Base-by-base conservation (phyloP, 2,113 vertebrate genomes). In the Cromileptes altivelis region DNA sequence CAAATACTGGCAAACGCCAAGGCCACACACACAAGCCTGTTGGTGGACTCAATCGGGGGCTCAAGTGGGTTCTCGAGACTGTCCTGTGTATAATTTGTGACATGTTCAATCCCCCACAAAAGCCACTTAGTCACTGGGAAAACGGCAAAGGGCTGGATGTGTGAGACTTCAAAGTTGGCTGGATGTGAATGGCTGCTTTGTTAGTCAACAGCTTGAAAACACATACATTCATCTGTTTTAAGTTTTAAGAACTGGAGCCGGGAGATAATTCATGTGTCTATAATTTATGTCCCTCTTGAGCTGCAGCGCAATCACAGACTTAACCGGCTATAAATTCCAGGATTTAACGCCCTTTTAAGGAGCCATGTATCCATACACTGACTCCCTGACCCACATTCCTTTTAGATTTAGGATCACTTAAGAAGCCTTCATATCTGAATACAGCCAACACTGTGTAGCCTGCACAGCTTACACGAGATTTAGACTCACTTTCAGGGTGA, bases 11-110 rank as follows among this genome's bases (percentile, higher is more conserved):
- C 84, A 67, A 83, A 65, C 56, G 25, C 74, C 50, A 57, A 73
- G 84, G 89, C 91, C 91, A 86, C 88, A 88, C 89, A 81, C 70
- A 82, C 52, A 61, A 78, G 65, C 78, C 69, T 63, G 53, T 7
- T 71, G 74, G 47, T 6, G 18, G 77, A 57, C 47, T 64, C 5
- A 37, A 72, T 25, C 13, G 47, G 14, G 18, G 27, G 64, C n/a
- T 42, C 58, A 55, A 69, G 61, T 68, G 63, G 33, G 58, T 60
- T 70, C 30, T 45, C 47, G 52, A 69, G 18, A 45, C 33, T 15
- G 63, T 45, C 58, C 50, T 77, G 50, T 67, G 33, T 40, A n/a
- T 60, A 10, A 55, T 80, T 67, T 71, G 58, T 71, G 71, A 71
- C 83, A 30, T 53, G 42, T 78, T 88, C 57, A 47, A 49, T 69